Percentiles rank a stretch among this genome's conserved stretches.
phyloP scores from a whole-genome alignment of 2,888 invertebrate genomes.

The Allacma fusca region DNA sequence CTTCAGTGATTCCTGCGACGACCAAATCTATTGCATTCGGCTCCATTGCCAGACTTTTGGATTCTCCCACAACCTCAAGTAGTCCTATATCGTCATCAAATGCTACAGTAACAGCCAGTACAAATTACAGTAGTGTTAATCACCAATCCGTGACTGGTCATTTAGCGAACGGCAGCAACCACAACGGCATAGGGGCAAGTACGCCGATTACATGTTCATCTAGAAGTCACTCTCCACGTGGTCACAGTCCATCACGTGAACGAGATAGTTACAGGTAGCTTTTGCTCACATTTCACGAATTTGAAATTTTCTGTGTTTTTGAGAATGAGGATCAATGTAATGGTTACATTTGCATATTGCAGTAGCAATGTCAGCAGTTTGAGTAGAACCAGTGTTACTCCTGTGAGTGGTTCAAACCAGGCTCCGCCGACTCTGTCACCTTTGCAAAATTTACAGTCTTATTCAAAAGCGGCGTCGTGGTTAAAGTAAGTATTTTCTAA shows the following conservation, averaged over 20 bases:
- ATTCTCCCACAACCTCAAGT: constrained; percentile 51
- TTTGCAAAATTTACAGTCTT: constrained; percentile 52
- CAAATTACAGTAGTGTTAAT: constrained; percentile 47
- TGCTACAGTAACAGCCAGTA: constrained; percentile 41
- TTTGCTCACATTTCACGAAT: neutral
- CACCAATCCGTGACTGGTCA: constrained; percentile 34
- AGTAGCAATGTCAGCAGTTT: constrained; percentile 85
- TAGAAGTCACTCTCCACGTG: constrained; percentile 74
- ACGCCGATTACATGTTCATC: constrained; percentile 56
- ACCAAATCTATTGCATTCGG: constrained; percentile 54
- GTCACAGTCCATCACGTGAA: constrained; percentile 80
- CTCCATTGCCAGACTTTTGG: constrained; percentile 60
- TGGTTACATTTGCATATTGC: constrained; percentile 62
- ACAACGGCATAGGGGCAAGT: constrained; percentile 48
- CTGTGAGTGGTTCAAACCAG: constrained; percentile 66
- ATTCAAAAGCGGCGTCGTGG: constrained; percentile 60
- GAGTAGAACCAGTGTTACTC: constrained; percentile 75
- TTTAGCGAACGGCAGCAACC: constrained; percentile 26
- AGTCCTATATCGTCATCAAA: constrained; percentile 27
- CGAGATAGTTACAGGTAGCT: constrained; percentile 84
- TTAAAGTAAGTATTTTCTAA: constrained; percentile 52
- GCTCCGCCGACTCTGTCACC: constrained; percentile 60
- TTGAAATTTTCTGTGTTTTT: neutral
- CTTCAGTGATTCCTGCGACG: constrained; percentile 23
- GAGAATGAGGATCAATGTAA: neutral